A percentile compares a stretch with the other conserved stretches of the same genome.
Evolutionary conservation across 92 coral and sea anemone species (phyloP).

Genomic region (Zoanthus sociatus): DNA sequence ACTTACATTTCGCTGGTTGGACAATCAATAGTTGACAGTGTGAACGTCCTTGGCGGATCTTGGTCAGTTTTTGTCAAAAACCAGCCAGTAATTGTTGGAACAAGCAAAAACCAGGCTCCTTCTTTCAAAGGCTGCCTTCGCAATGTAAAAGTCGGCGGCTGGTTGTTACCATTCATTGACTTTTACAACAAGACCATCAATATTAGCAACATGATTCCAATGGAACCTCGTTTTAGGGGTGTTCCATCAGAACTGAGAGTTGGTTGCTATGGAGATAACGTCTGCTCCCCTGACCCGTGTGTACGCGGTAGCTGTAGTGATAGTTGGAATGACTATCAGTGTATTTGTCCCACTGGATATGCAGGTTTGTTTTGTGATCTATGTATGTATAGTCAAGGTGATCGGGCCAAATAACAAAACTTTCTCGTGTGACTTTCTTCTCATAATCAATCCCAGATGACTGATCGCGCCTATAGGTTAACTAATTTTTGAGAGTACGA

Average conservation of each 20-base stretch:
- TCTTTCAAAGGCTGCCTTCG: conserved; percentile 86
- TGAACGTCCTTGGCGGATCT: conserved; percentile 26
- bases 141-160: conserved; percentile 82
- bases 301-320: conserved; percentile 82
- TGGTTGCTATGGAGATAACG: conserved; percentile 90
- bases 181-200: conserved; percentile 76
- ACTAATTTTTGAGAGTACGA: too few relatives aligned
- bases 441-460: too few relatives aligned
- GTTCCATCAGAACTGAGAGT: conserved; percentile 36
- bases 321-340: conserved; percentile 80
- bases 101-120: conserved; percentile 1
- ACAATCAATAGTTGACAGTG: conserved; percentile 7
- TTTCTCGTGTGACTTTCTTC: too few relatives aligned
- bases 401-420: too few relatives aligned
- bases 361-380: conserved; percentile 58
- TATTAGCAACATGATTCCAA: conserved; percentile 77
- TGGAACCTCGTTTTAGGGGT: conserved; percentile 79
- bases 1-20: conserved; percentile 63
- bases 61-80: conserved; percentile 56
- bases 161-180: conserved; percentile 82
- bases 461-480: too few relatives aligned
- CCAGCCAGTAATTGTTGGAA: conserved; percentile 60
- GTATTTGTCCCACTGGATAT: conserved; percentile 84
- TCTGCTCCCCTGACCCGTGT: conserved; percentile 76
- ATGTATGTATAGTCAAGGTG: too few relatives aligned